Evolutionary conservation across 1,140 invertebrate genomes (phyloP).

Genomic region (Drosophila willistoni): DNA sequence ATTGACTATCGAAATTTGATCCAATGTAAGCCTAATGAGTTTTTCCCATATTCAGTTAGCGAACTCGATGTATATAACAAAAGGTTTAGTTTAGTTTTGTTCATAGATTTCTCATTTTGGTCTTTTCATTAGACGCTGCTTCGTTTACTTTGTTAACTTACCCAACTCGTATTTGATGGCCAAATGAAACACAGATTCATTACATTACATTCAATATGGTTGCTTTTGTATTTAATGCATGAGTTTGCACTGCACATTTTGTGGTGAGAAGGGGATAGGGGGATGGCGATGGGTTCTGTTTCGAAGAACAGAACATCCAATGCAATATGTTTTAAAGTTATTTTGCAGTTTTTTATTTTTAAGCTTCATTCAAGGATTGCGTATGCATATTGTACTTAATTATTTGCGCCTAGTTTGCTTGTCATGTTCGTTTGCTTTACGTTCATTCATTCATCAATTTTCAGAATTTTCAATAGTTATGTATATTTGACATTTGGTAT

Average conservation of each 20-base stretch:
- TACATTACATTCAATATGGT: slow-evolving; percentile 66
- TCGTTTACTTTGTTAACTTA: not conserved
- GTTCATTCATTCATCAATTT: slow-evolving; percentile 28
- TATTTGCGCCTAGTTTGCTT: slow-evolving; percentile 67
- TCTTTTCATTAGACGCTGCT: too few species aligned
- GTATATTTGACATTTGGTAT: slow-evolving; percentile 16
- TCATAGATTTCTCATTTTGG: too few species aligned
- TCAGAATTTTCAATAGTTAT: slow-evolving; percentile 38
- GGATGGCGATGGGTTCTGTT: slow-evolving; percentile 36
- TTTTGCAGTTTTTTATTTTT: slow-evolving; percentile 14
- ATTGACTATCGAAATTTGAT: too few species aligned
- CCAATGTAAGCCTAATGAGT: too few species aligned
- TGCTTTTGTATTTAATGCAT: slow-evolving; percentile 74
- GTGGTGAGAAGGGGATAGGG: not conserved
- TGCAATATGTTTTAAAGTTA: slow-evolving; percentile 66
- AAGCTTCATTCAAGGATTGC: slow-evolving; percentile 25
- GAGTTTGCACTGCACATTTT: slow-evolving; percentile 57
- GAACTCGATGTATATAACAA: too few species aligned
- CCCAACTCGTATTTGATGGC: not conserved
- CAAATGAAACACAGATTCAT: slow-evolving; percentile 21
- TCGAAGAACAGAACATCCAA: slow-evolving; percentile 58
- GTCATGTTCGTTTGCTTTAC: slow-evolving; percentile 59
- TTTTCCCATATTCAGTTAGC: too few species aligned
- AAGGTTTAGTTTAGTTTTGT: too few species aligned
- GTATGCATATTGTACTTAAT: slow-evolving; percentile 61